Evolutionary conservation across 1,140 invertebrate species (phyloP).

Genomic region (Limonius californicus): DNA sequence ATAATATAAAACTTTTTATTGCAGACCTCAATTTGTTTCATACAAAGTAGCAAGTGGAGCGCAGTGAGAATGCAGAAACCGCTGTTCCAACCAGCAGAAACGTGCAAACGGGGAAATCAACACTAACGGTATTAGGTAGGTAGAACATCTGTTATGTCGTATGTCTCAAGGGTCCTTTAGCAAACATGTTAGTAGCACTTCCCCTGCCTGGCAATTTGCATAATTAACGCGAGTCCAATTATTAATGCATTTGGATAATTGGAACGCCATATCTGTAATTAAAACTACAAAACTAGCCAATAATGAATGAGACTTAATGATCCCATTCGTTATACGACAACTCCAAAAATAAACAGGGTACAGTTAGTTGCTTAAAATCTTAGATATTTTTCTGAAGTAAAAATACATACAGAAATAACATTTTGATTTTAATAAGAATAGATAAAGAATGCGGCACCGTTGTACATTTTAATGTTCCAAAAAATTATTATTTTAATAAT

Average conservation of each 20-base stretch:
- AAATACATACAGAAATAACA: too few relatives aligned
- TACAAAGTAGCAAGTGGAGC: neutral
- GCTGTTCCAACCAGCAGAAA: neutral
- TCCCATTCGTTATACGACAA: too few relatives aligned
- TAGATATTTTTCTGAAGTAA: too few relatives aligned
- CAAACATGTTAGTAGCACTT: neutral
- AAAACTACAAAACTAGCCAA: too few relatives aligned
- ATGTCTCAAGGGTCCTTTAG: neutral
- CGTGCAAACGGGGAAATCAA: constrained; percentile 1
- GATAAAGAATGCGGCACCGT: too few relatives aligned
- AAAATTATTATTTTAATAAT: too few relatives aligned
- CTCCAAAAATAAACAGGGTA: too few relatives aligned
- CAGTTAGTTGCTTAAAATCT: too few relatives aligned
- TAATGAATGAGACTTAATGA: too few relatives aligned
- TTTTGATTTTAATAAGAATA: too few relatives aligned
- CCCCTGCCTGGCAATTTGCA: neutral
- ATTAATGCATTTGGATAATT: neutral
- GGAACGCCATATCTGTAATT: neutral
- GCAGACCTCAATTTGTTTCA: neutral
- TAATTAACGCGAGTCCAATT: neutral
- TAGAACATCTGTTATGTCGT: constrained; percentile 1
- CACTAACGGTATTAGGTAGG: neutral
- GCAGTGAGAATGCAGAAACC: neutral
- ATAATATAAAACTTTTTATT: neutral
- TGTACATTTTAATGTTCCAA: too few relatives aligned